These are phyloP conservation scores for Oikopleura dioica DNA, from an alignment of 23 tunicate species.

Conservation along the genomic window DNA sequence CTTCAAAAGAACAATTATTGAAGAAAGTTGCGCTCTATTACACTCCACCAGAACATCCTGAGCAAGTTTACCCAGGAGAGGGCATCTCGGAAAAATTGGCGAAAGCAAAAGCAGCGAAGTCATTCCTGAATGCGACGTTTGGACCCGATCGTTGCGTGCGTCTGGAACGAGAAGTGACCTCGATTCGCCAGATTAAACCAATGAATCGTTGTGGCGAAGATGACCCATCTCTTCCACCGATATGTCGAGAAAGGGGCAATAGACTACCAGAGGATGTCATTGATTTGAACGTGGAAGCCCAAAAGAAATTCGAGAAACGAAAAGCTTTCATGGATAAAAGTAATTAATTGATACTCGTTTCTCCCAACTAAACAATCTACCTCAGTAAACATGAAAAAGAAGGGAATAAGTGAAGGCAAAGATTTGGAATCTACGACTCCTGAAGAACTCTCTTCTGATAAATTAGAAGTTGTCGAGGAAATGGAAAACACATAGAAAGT, in stretches of 20 bases:
- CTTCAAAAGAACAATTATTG: not conserved
- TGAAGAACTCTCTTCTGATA: too few relatives aligned
- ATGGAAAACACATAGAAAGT: too few relatives aligned
- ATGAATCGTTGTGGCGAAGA: not conserved
- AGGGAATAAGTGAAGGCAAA: too few relatives aligned
- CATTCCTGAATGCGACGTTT: not conserved
- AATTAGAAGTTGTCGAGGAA: too few relatives aligned
- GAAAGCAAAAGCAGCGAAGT: not conserved
- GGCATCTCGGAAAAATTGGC: not conserved
- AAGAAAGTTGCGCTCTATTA: too few relatives aligned
- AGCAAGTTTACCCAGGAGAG: not conserved
- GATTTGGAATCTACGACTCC: too few relatives aligned
- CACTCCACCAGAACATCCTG: not conserved
- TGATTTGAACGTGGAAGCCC: not conserved
- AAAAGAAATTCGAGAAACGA: too few relatives aligned
- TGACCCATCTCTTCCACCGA: not conserved
- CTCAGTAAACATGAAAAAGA: too few relatives aligned
- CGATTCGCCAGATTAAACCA: not conserved
- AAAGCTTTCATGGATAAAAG: too few relatives aligned
- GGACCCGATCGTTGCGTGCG: not conserved
- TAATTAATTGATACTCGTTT: too few relatives aligned
- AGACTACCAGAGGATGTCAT: not conserved
- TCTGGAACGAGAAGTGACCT: not conserved
- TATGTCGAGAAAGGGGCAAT: not conserved
- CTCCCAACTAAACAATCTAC: too few relatives aligned